These are phyloP conservation scores for Plectus sambesii DNA, from an alignment of 1,140 invertebrate genomes.

Conservation along the genomic window DNA sequence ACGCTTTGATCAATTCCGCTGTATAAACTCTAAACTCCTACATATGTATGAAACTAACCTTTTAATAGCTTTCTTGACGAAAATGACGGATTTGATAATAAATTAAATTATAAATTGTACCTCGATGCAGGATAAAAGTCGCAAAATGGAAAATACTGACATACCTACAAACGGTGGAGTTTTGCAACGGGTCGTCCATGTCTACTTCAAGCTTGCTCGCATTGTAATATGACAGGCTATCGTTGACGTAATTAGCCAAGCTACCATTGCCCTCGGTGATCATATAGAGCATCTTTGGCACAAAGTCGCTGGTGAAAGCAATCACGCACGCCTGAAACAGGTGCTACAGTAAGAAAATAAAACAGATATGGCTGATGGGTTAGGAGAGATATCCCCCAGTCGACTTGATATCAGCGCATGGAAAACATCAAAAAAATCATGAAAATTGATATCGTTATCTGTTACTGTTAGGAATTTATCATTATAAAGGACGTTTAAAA, in stretches of 20 bases:
- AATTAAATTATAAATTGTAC: too few relatives aligned
- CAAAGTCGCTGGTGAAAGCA: conserved; percentile 90
- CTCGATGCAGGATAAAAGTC: too few relatives aligned
- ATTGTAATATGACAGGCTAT: conserved; percentile 56
- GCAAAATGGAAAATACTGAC: too few relatives aligned
- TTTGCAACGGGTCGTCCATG: background rate
- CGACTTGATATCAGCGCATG: background rate
- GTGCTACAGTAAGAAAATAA: conserved; percentile 1
- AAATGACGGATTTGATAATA: too few relatives aligned
- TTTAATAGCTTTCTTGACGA: too few relatives aligned
- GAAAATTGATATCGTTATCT: too few relatives aligned
- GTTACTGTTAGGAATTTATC: too few relatives aligned
- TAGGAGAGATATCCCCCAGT: conserved; percentile 28
- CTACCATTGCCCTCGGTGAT: conserved; percentile 16
- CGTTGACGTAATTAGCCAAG: conserved; percentile 60
- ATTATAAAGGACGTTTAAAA: too few relatives aligned
- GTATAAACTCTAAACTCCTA: too few relatives aligned
- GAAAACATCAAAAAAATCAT: background rate
- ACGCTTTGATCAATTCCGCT: too few relatives aligned
- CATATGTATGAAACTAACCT: too few relatives aligned
- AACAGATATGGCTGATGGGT: conserved; percentile 7
- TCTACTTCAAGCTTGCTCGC: conserved; percentile 15
- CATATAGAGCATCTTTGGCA: conserved; percentile 74
- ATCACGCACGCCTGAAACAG: conserved; percentile 76
- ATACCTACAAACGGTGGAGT: too few relatives aligned